These are phyloP conservation scores for Stercorarius parasiticus DNA, from an alignment of 2,113 vertebrate species.

Conservation along the genomic window DNA sequence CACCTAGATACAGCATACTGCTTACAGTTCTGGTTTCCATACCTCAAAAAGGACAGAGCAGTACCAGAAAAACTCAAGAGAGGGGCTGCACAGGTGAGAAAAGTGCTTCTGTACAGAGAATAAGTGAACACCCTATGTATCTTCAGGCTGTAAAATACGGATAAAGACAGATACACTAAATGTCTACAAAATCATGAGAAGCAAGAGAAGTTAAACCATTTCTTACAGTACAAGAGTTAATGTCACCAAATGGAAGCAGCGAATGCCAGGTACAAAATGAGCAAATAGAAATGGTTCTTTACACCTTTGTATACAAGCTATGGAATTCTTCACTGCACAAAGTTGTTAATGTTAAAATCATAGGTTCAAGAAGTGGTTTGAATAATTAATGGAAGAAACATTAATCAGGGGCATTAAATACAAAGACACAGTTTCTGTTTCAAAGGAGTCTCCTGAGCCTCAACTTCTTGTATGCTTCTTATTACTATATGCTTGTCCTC, in stretches of 20 bases:
- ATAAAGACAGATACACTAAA: not conserved
- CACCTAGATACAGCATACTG: not conserved
- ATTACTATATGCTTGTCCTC: not conserved
- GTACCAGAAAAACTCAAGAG: not conserved
- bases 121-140: not conserved
- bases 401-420: not conserved
- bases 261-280: not conserved
- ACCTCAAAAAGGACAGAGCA: not conserved
- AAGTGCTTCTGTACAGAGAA: not conserved
- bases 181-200: not conserved
- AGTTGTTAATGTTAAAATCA: not conserved
- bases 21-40: not conserved
- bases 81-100: not conserved
- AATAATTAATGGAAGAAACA: not conserved
- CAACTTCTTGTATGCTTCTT: not conserved
- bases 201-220: not conserved
- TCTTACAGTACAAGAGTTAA: not conserved
- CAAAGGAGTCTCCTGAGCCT: not conserved
- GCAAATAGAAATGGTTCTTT: not conserved
- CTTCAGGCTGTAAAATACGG: not conserved
- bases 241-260: not conserved
- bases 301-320: not conserved
- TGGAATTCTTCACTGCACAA: not conserved
- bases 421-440: not conserved
- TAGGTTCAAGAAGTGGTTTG: not conserved